Percentiles rank a stretch among this genome's conserved stretches.
phyloP scores from a whole-genome alignment of 1,140 invertebrate genomes.

The Anthonomus grandis region DNA sequence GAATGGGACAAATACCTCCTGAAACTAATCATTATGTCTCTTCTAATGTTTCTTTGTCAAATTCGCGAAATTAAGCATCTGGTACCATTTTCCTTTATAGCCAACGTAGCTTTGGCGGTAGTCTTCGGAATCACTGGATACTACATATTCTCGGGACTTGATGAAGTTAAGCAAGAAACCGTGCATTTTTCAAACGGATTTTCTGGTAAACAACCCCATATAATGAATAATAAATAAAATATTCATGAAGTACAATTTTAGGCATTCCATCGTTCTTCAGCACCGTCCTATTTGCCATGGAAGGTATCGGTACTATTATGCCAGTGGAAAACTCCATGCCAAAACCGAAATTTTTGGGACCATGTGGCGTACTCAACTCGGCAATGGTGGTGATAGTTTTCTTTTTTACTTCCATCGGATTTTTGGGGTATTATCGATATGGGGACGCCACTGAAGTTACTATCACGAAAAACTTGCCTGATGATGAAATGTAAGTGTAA shows the following conservation, averaged over 20 bases:
- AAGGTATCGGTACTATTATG: slow-evolving; percentile 74
- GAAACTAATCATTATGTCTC: slow-evolving; percentile 57
- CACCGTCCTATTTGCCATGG: slow-evolving; percentile 77
- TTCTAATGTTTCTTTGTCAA: slow-evolving; percentile 60
- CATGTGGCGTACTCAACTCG: slow-evolving; percentile 75
- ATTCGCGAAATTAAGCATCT: slow-evolving; percentile 69
- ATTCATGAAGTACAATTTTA: slow-evolving; percentile 7
- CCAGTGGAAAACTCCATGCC: slow-evolving; percentile 87
- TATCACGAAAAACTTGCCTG: slow-evolving; percentile 32
- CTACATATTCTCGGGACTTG: slow-evolving; percentile 62
- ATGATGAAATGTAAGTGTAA: slow-evolving; percentile 27
- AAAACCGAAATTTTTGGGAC: slow-evolving; percentile 70
- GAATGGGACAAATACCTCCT: slow-evolving; percentile 44
- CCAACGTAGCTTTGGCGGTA: slow-evolving; percentile 65
- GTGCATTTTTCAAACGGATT: slow-evolving; percentile 24
- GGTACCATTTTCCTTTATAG: slow-evolving; percentile 71
- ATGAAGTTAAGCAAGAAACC: slow-evolving; percentile 38
- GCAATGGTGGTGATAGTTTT: slow-evolving; percentile 73
- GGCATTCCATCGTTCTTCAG: slow-evolving; percentile 54
- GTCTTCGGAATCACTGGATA: slow-evolving; percentile 69
- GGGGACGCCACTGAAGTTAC: slow-evolving; percentile 29
- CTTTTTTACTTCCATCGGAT: slow-evolving; percentile 73
- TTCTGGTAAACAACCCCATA: slow-evolving; percentile 1
- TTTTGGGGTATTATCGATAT: slow-evolving; percentile 71
- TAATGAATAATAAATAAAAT: neutral